Conservation (phyloP, 1,140 invertebrate genomes). For the Maniola jurtina region DNA sequence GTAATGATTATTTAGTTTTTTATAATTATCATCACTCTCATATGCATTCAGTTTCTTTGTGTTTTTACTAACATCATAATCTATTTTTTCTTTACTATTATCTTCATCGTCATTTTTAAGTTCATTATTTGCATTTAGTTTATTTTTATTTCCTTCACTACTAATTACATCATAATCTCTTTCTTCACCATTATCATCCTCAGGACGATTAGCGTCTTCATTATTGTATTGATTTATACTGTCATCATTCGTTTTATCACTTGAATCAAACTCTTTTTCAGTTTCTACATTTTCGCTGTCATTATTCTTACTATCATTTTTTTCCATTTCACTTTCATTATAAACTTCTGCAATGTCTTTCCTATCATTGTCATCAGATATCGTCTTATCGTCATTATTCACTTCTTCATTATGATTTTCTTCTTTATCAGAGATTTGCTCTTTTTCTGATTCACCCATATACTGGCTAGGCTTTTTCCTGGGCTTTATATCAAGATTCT, state of each 20-base stretch:
- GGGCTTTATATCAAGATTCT: slow-evolving; percentile 28
- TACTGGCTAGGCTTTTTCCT: slow-evolving; percentile 48
- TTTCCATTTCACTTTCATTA: no score
- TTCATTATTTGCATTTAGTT: not conserved
- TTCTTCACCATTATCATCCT: slow-evolving; percentile 13
- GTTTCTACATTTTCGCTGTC: not conserved
- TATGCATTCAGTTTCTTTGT: no score
- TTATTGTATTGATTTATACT: not conserved
- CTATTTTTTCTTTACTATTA: not conserved
- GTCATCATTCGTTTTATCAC: not conserved
- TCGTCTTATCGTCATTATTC: not conserved
- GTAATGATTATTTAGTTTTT: no score
- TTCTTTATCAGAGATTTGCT: slow-evolving; percentile 15
- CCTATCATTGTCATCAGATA: not conserved
- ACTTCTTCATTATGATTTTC: not conserved
- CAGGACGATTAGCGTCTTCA: not conserved
- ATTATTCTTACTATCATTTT: no score
- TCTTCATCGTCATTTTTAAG: not conserved
- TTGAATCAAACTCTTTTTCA: not conserved
- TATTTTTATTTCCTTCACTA: slow-evolving; percentile 12
- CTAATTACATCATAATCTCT: slow-evolving; percentile 12
- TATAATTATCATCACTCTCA: no score
- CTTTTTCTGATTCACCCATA: slow-evolving; percentile 28
- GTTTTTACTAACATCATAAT: no score
- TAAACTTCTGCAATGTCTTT: no score